These are phyloP conservation scores for Uria lomvia DNA, from an alignment of 2,113 vertebrate species.

Conservation along the genomic window DNA sequence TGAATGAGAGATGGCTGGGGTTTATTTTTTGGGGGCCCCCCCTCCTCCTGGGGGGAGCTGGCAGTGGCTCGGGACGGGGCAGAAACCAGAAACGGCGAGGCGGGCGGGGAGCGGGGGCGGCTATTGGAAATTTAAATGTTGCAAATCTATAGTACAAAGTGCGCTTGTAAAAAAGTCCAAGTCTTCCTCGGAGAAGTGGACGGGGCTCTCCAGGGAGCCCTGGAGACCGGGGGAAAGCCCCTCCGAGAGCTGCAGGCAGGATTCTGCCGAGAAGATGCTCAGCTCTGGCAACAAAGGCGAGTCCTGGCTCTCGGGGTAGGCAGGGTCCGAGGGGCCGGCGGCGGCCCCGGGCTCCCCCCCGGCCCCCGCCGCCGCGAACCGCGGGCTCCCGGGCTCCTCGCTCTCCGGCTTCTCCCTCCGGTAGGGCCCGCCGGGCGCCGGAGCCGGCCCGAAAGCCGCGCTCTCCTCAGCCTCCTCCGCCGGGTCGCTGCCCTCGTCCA, in stretches of 20 bases:
- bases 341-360: slow-evolving; percentile 22
- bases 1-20: neutral
- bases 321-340: slow-evolving; percentile 47
- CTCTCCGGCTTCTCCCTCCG: slow-evolving; percentile 36
- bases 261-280: slow-evolving; percentile 76
- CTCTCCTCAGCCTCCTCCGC: slow-evolving; percentile 75
- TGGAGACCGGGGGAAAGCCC: slow-evolving; percentile 78
- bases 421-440: slow-evolving; percentile 61
- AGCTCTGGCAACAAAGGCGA: slow-evolving; percentile 80
- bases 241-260: slow-evolving; percentile 76
- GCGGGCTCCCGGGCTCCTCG: slow-evolving; percentile 35
- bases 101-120: neutral
- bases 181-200: slow-evolving; percentile 91
- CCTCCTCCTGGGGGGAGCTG: neutral
- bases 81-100: neutral
- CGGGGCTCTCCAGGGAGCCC: slow-evolving; percentile 83
- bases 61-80: neutral
- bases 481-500: slow-evolving; percentile 78
- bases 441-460: slow-evolving; percentile 26
- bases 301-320: slow-evolving; percentile 71
- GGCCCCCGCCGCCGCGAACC: slow-evolving; percentile 45
- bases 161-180: slow-evolving; percentile 92
- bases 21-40: neutral
- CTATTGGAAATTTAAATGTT: slow-evolving; percentile 83
- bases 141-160: slow-evolving; percentile 88